phyloP scores from a whole-genome alignment of 2,113 vertebrate species.

The Carassius auratus region DNA sequence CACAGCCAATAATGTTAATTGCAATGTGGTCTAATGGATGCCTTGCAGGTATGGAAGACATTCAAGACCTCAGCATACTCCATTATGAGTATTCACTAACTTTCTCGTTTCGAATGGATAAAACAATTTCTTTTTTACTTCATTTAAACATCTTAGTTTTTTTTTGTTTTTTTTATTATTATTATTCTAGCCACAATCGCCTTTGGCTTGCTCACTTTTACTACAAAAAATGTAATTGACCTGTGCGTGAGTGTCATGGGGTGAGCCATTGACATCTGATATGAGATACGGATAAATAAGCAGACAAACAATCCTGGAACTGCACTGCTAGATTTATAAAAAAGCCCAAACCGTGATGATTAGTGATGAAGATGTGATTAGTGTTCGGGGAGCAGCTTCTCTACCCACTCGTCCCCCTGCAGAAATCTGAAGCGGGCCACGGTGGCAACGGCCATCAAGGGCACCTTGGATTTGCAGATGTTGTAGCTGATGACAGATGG shows the following conservation, averaged over 20 bases:
- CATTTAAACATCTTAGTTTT: background rate
- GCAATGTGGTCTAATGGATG: slow-evolving; percentile 42
- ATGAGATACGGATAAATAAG: slow-evolving; percentile 57
- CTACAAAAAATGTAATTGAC: slow-evolving; percentile 51
- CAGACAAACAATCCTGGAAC: slow-evolving; percentile 52
- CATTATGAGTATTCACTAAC: slow-evolving; percentile 61
- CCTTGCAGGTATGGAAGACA: slow-evolving; percentile 37
- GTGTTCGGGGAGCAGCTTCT: slow-evolving; percentile 54
- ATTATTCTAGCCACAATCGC: background rate
- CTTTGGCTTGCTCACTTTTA: background rate
- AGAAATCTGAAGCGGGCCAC: slow-evolving; percentile 74
- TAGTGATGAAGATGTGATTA: slow-evolving; percentile 28
- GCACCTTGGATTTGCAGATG: slow-evolving; percentile 86
- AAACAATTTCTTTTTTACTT: slow-evolving; percentile 31
- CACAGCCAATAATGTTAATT: slow-evolving; percentile 9
- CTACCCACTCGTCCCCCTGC: slow-evolving; percentile 68
- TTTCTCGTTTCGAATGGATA: slow-evolving; percentile 60
- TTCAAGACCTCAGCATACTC: slow-evolving; percentile 48
- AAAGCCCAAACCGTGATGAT: background rate
- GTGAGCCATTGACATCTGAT: slow-evolving; percentile 69
- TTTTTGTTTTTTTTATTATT: no score
- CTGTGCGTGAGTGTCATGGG: slow-evolving; percentile 46
- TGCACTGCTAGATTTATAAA: slow-evolving; percentile 37
- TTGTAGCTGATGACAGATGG: slow-evolving; percentile 83
- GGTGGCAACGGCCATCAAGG: slow-evolving; percentile 81